These are phyloP conservation scores for Rhagophthalmus giganteus DNA, from an alignment of 2,888 invertebrate species.

Conservation along the genomic window DNA sequence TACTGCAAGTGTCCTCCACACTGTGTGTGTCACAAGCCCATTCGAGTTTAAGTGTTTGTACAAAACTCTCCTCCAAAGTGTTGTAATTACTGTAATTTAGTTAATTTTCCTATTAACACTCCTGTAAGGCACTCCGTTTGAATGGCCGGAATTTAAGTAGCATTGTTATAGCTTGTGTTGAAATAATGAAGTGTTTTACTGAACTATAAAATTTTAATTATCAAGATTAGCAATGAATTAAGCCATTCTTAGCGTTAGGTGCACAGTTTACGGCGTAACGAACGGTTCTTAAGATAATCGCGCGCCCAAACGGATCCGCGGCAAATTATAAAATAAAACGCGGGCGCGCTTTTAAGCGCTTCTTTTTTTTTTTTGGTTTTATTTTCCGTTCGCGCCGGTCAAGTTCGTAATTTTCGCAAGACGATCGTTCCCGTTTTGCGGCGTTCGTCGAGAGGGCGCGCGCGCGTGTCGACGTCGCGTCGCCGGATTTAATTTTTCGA, in stretches of 20 bases:
- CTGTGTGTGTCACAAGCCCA: conserved; percentile 27
- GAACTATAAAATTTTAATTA: conserved; percentile 29
- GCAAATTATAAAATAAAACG: too few species aligned
- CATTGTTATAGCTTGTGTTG: conserved; percentile 21
- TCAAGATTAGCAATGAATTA: conserved; percentile 12
- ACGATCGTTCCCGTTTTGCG: too few species aligned
- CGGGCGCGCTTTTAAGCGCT: too few species aligned
- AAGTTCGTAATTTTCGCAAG: too few species aligned
- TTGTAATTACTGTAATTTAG: conserved; percentile 29
- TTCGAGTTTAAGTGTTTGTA: conserved; percentile 32
- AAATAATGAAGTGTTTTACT: conserved; percentile 27
- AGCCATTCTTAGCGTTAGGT: not conserved
- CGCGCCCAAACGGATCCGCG: too few species aligned
- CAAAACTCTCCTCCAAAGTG: conserved; percentile 31
- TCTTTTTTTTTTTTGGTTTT: too few species aligned
- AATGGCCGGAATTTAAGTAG: conserved; percentile 22
- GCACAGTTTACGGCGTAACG: too few species aligned
- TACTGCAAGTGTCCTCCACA: conserved; percentile 25
- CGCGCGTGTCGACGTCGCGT: too few species aligned
- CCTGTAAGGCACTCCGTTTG: conserved; percentile 21
- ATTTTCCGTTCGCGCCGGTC: too few species aligned
- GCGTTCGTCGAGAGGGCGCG: too few species aligned
- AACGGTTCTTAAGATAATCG: too few species aligned
- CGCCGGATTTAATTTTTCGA: too few species aligned
- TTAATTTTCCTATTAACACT: conserved; percentile 31